Conservation (phyloP, 2,888 invertebrate species). For the Busseola fusca region DNA sequence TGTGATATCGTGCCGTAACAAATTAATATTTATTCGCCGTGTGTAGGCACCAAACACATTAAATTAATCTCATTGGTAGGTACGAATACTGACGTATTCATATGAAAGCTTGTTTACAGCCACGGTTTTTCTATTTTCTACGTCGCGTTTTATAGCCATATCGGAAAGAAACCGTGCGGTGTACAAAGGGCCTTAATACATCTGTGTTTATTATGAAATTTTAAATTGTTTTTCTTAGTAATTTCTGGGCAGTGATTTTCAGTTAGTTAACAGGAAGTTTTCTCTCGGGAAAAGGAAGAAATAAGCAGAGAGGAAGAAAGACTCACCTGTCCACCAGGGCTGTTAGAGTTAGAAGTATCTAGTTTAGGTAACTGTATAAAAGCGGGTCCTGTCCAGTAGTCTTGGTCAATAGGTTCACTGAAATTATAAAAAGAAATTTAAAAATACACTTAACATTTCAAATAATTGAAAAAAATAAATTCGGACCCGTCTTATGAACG, state of each 20-base stretch:
- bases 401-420: constrained; percentile 57
- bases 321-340: constrained; percentile 61
- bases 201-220: not conserved
- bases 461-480: not conserved
- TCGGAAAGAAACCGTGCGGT: not conserved
- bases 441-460: not conserved
- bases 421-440: constrained; percentile 38
- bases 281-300: constrained; percentile 27
- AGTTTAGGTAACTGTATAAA: constrained; percentile 41
- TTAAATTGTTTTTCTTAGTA: not conserved
- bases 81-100: not conserved
- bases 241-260: not conserved
- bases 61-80: no score
- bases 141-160: not conserved
- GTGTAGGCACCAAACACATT: no score
- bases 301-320: constrained; percentile 15
- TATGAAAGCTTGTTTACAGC: not conserved
- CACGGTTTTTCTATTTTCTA: not conserved
- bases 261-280: not conserved
- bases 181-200: not conserved
- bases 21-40: not conserved
- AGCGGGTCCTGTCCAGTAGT: constrained; percentile 43
- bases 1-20: not conserved
- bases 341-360: constrained; percentile 62
- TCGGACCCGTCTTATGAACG: not conserved